Conservation (phyloP, 2,113 vertebrate genomes). For the Beaufortia kweichowensis region DNA sequence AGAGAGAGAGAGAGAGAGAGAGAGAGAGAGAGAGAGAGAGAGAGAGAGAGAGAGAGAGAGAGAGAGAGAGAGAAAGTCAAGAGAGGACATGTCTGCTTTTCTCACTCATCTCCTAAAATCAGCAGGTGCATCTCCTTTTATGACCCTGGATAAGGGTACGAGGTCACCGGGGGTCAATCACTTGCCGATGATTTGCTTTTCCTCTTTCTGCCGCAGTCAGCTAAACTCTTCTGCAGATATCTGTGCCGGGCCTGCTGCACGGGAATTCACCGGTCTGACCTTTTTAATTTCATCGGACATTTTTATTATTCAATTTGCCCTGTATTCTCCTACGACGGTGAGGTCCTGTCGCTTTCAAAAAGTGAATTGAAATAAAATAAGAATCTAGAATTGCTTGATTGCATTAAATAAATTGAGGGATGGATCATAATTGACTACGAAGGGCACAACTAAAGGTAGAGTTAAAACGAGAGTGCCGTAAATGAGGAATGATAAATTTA, state of each 20-base stretch:
- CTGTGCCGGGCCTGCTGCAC: constrained; percentile 3
- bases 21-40: constrained; percentile 27
- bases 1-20: constrained; percentile 30
- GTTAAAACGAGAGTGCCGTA: constrained; percentile 47
- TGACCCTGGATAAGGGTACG: constrained; percentile 28
- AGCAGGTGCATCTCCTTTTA: constrained; percentile 29
- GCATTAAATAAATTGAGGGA: constrained; percentile 40
- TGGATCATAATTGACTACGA: constrained; percentile 49
- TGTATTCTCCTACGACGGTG: constrained; percentile 33
- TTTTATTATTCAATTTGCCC: constrained; percentile 56
- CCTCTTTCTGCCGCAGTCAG: constrained; percentile 4
- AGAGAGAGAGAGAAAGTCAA: constrained; percentile 16
- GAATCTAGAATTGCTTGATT: constrained; percentile 33
- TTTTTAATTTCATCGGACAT: constrained; percentile 50
- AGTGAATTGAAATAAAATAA: constrained; percentile 27
- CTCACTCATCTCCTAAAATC: constrained; percentile 32
- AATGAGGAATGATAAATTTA: constrained; percentile 58
- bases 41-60: constrained; percentile 43
- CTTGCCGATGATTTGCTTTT: not conserved
- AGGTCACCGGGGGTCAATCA: constrained; percentile 12
- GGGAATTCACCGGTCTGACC: constrained; percentile 29
- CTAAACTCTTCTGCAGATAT: constrained; percentile 31
- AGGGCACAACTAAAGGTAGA: constrained; percentile 51
- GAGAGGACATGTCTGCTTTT: constrained; percentile 28
- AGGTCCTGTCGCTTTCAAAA: constrained; percentile 39